Evolutionary conservation across 2,113 vertebrate species (phyloP), one percentile per base, ranked within the genome.

Genomic region (Dendropsophus ebraccatus): DNA sequence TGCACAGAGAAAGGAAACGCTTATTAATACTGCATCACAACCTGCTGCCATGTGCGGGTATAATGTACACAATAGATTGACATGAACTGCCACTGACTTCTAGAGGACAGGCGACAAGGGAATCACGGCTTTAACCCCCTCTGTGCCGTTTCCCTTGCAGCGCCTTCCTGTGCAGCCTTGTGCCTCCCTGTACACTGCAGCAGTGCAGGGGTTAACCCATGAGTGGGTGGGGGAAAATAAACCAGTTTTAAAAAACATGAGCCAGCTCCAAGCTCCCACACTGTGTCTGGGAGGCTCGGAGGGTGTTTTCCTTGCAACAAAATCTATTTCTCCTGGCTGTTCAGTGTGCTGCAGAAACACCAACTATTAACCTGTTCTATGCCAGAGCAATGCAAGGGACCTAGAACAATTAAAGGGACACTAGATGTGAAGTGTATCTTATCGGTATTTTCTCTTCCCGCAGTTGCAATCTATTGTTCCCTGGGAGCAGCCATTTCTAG

Each of bases 41-140:
- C 25, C 73, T 78, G 30, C 73, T 52, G 83, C 47, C 56, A 35
- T 77, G 74, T 65, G 72, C 62, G 45, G 28, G 45, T 69, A 69
- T 74, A 83, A 83, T 83, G 67, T 83, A 85, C 83, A 78, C 83
- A 69, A 85, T 49, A 47, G 70, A 54, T 49, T 84, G 50, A 84
- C 50, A 73, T 62, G 50, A 76, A 49, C 82, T 85, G 72, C 74
- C 65, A 52, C 73, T 69, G 73, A 75, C 83, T 78, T 54, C 60
- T 56, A 70, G 41, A 86, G 60, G 75, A 79, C 73, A 77, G 72
- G n/a, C 58, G 28, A 82, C 82, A 32, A 62, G 72, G 70, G 72
- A 58, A 84, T 76, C 54, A 35, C 37, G 30, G 12, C 5, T 21
- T 84, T 74, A 84, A 81, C 78, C 14, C 56, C 25, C 37, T 45